A percentile compares a stretch with the other conserved stretches of the same genome.
Conservation (phyloP, 2,797 vertebrate genomes). For the Diglossa cyanea region DNA sequence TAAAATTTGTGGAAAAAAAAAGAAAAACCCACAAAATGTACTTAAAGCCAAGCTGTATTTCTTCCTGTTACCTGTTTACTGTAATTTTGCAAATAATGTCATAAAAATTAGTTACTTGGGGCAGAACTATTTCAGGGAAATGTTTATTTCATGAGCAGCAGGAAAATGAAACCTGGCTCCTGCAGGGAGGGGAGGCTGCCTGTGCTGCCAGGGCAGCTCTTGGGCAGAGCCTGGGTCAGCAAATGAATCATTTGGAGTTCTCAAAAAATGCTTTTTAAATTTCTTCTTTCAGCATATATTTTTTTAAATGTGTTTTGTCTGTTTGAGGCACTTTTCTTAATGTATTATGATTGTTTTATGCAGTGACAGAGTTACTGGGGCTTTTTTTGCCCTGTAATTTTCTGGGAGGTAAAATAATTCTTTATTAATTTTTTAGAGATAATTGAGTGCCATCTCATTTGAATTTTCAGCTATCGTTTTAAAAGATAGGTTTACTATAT, state of each 20-base stretch:
- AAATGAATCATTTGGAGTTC: not conserved
- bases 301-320: not conserved
- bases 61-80: not conserved
- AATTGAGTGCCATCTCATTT: not conserved
- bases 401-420: not conserved
- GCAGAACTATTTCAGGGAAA: not conserved
- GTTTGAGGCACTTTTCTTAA: not conserved
- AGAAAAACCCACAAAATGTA: not conserved
- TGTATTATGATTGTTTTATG: not conserved
- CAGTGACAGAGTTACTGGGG: not conserved
- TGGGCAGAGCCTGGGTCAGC: not conserved
- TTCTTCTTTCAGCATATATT: not conserved
- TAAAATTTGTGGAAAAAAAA: not conserved
- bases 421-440: not conserved
- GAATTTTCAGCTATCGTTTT: not conserved
- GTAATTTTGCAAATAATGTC: not conserved
- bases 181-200: not conserved
- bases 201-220: accelerated
- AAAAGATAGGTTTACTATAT: not conserved
- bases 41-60: not conserved
- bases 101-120: not conserved
- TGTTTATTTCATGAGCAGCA: not conserved
- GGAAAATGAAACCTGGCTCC: not conserved
- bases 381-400: not conserved
- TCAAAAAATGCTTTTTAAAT: not conserved